phyloP scores from a whole-genome alignment of 2,113 vertebrate genomes.

The Jaculus jaculus region DNA sequence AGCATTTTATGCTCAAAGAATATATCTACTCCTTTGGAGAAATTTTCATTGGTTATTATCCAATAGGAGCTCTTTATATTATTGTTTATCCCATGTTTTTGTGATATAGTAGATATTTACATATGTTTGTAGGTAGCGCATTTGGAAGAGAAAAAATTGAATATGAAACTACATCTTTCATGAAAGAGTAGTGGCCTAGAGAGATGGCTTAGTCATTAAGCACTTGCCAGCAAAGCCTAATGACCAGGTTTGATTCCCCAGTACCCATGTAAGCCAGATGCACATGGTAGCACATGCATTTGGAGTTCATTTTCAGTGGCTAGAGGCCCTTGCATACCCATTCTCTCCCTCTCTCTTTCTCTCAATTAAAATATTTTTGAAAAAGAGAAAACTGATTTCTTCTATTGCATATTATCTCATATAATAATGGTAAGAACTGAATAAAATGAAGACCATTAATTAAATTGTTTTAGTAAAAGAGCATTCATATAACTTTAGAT shows the following conservation, averaged over 20 bases:
- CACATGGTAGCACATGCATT: no score
- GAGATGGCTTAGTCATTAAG: no score
- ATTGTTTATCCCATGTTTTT: constrained; percentile 1
- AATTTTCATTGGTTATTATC: constrained; percentile 2
- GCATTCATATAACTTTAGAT: neutral
- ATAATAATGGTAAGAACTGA: neutral
- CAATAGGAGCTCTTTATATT: neutral
- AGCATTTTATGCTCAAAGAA: constrained; percentile 15
- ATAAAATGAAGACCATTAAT: neutral
- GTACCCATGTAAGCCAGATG: no score
- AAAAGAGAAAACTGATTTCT: neutral
- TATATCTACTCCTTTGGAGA: neutral
- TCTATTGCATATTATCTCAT: neutral
- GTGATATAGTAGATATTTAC: neutral
- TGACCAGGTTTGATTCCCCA: no score
- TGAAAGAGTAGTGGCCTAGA: neutral
- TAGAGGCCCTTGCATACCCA: no score
- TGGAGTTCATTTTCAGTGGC: no score
- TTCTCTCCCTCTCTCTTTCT: no score
- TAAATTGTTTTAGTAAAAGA: neutral
- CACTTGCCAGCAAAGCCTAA: no score
- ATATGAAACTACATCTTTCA: neutral
- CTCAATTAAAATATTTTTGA: no score
- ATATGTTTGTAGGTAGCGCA: constrained; percentile 19
- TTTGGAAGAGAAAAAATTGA: neutral